Evolutionary conservation across 2,888 invertebrate species (phyloP), one percentile per base, ranked within the genome.

Genomic region (Galeopsomyia nigrocyanea): DNA sequence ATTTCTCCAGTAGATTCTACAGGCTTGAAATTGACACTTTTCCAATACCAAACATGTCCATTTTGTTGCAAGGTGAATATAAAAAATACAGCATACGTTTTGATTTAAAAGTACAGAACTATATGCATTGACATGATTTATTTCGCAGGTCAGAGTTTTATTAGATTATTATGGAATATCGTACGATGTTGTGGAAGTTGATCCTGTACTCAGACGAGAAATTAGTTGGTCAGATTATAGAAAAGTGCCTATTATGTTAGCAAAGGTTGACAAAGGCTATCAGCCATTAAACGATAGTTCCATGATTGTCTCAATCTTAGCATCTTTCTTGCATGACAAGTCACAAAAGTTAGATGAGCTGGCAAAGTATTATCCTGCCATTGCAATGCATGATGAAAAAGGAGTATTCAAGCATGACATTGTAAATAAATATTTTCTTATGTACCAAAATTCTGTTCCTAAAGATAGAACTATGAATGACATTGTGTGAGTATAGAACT

Each of bases 1-100:
- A 79, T 89, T 14, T 92, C 90, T 82, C 89, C 92, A 0, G 87
- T 89, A 3, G 94, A 95, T 82, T 87, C 83, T 0, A 89, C 89
- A 57, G 92, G 92, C 31, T 87, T 97, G 71, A 92, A 96, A 79
- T 87, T 99, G 58, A 93, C 95, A 0, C 88, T 99, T 19, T 99
- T 95, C 84, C 99, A 99, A 88, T 99, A 97, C 84, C 95, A 97
- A 81, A 97, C 97, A 0, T 99, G 99, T 83, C 99, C 99, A 0
- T 99, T 98, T 87, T 98, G 98, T 87, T 98, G 97, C 84, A 99
- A 98, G 89, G 94, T 94, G 19, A 77, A 26, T 64, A 62, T 55
- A 56, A 10, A 6, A 22, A 64, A 19, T 72, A 9, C 7, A 55
- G 14, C 22, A 55, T 50, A 17, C 50, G 13, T n/a, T 19, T 51